Base-by-base conservation (phyloP, 2,797 vertebrate genomes). In the Natrix natrix region DNA sequence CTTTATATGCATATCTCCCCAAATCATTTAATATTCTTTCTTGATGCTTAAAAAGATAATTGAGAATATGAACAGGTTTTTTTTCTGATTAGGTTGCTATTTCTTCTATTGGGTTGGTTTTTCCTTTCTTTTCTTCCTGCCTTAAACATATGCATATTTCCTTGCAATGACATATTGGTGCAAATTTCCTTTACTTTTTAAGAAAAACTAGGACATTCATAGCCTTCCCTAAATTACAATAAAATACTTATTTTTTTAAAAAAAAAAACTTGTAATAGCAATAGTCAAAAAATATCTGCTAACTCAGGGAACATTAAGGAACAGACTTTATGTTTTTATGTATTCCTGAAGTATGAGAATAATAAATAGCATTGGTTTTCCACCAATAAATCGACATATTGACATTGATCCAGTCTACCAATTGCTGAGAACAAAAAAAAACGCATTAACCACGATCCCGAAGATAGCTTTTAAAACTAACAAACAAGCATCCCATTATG, bases 111-210 rank as follows among this genome's bases (percentile, higher is more conserved):
- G 94, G 94, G 94, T 95, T 95, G 0, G 0, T 96, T 95, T 94
- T 93, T 95, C 94, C 95, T 95, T 96, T 96, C 94, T 92, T 94
- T 93, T 24, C 91, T 91, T 88, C 0, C 74, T 11, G 37, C 37
- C 37, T 24, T 22, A 83, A 83, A 22, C 17, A 48, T 83, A 48
- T 48, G 94, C 61, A 89, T 93, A 94, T 93, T 93, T 74, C 94
- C 95, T 94, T 96, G 93, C 96, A 95, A 95, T 94, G 95, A 95
- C 95, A 96, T 43, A 59, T 37, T 28, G 54, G 3, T 17, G 54
- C 48, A 88, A 43, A 88, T 17, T 26, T 28, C 32, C 16, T 37
- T 74, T 78, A 20, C 8, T 20, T 8, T 43, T 78, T 52, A 26
- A 86, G 22, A 86, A 52, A 48, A 86, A 86, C 12, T 54, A 87